A percentile compares a stretch with the other conserved stretches of the same genome.
phyloP scores from a whole-genome alignment of 1,140 invertebrate genomes.

The Wiebesia pumilae region DNA sequence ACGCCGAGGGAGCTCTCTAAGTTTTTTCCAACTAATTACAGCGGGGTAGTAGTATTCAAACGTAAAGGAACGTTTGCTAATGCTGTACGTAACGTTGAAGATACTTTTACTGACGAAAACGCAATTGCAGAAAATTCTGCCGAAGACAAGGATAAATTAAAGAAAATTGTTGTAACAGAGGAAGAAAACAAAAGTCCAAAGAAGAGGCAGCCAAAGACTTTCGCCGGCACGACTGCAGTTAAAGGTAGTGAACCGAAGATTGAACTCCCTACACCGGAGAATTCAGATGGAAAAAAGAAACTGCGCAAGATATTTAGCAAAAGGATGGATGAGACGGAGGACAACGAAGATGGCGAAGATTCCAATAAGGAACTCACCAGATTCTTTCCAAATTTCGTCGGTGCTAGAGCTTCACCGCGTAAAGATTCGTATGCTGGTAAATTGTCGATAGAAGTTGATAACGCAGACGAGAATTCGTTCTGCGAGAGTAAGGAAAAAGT shows the following conservation, averaged over 20 bases:
- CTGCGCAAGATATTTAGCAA: constrained; percentile 43
- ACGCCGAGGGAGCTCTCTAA: neutral
- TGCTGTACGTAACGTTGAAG: neutral
- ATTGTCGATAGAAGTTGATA: neutral
- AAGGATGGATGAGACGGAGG: constrained; percentile 6
- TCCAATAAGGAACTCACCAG: constrained; percentile 25
- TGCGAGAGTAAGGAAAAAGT: constrained; percentile 66
- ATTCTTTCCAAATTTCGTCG: constrained; percentile 25
- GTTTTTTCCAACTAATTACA: constrained; percentile 34
- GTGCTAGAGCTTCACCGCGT: neutral
- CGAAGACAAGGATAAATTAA: constrained; percentile 18
- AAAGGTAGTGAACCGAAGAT: constrained; percentile 13
- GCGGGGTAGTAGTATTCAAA: constrained; percentile 1
- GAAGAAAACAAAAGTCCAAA: constrained; percentile 52
- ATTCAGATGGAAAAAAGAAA: constrained; percentile 26
- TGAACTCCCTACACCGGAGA: neutral
- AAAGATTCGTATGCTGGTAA: constrained; percentile 5
- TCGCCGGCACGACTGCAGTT: neutral
- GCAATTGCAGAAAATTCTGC: neutral
- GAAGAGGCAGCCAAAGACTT: constrained; percentile 36
- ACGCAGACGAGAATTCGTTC: neutral
- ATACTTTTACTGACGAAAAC: neutral
- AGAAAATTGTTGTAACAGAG: constrained; percentile 16
- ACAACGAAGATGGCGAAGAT: constrained; percentile 23
- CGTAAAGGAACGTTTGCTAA: constrained; percentile 6